Base-by-base conservation (phyloP, 2,113 vertebrate species). In the Xiphophorus hellerii region DNA sequence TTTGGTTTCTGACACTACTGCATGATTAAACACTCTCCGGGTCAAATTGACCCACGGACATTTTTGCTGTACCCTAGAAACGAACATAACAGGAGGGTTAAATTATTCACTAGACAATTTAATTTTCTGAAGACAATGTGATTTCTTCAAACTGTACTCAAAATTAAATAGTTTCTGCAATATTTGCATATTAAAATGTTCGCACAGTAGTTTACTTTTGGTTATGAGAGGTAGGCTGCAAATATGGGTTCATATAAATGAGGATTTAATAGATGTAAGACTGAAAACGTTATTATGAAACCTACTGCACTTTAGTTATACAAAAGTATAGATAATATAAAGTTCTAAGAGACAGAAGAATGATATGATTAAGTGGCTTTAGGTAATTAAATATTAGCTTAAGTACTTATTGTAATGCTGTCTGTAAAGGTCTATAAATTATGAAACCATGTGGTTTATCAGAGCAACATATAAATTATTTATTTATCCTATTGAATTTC, bases 401-500 rank as follows among this genome's bases (percentile, higher is more conserved):
- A 17, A 42, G 27, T 28, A 2, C 22, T n/a, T 8, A 51, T 20
- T 69, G 29, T 42, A 25, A 64, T 44, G 25, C 4, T 73, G 30
- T 77, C 3, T 73, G 30, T 79, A 79, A 33, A 37, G 35, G 22
- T 42, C 28, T 9, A 31, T 44, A 68, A 51, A 69, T 65, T 33
- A 54, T 70, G 4, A 74, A 69, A 73, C 13, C 48, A 64, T 9
- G 29, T 39, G 0, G 0, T 68, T 27, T 28, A 68, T 73, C 31
- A 78, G 0, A 80, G 30, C 37, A 12, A 28, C 30, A 66, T 77
- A 80, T 65, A 54, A 78, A 78, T 76, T 22, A 62, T 70, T 83
- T 54, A 84, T 83, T 78, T 51, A 37, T 84, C 60, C 30, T 31
- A 27, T 37, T 74, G 7, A 75, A 76, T 82, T 69, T 76, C 61